A percentile compares a stretch with the other conserved stretches of the same genome.
These are phyloP conservation scores for Poicephalus meyeri DNA, from an alignment of 2,113 vertebrate species.

Conservation along the genomic window DNA sequence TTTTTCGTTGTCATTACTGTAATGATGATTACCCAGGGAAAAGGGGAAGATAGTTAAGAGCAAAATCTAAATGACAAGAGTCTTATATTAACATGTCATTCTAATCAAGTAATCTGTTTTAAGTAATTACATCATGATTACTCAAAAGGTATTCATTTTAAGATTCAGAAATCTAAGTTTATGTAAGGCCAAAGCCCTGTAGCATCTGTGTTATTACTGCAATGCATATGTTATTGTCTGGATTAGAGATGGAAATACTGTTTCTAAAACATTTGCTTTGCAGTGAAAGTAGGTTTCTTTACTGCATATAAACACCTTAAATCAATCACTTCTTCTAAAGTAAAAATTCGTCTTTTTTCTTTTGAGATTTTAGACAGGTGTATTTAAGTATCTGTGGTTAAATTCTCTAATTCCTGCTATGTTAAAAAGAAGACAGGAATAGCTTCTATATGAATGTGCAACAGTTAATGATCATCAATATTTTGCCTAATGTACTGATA, in stretches of 20 bases:
- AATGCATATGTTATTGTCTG: background rate
- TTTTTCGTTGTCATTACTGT: constrained; percentile 5
- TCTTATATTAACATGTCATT: constrained; percentile 12
- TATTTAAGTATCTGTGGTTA: background rate
- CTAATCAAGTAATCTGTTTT: constrained; percentile 40
- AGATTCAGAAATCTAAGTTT: constrained; percentile 8
- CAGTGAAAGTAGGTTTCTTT: background rate
- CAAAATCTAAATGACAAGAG: background rate
- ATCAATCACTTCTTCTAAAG: background rate
- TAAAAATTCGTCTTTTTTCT: background rate
- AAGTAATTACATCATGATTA: constrained; percentile 30
- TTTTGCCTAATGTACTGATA: background rate
- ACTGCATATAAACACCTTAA: background rate
- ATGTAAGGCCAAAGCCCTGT: background rate
- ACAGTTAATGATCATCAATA: background rate
- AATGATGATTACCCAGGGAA: constrained; percentile 40
- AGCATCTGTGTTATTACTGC: background rate
- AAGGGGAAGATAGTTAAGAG: constrained; percentile 18
- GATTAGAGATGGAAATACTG: background rate
- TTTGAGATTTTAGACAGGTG: background rate
- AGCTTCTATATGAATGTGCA: background rate
- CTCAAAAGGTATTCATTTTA: background rate
- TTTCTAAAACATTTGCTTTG: background rate
- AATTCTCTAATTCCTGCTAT: background rate
- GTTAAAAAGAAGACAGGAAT: background rate